These are phyloP conservation scores for Drosophila kuntzei DNA, from an alignment of 2,888 invertebrate genomes.

Conservation along the genomic window DNA sequence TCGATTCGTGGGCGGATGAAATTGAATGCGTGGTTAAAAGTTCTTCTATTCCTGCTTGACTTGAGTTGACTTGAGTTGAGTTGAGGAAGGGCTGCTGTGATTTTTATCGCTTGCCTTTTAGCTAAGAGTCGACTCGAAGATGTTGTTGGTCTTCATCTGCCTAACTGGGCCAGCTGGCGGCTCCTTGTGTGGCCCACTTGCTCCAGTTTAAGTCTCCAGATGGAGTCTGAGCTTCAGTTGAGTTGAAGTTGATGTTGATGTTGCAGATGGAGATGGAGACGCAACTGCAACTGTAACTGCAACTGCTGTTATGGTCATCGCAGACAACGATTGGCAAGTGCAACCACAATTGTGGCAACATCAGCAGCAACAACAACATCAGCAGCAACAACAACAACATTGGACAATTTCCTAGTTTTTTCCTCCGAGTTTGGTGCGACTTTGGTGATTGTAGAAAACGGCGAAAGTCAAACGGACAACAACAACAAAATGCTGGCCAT, in stretches of 20 bases:
- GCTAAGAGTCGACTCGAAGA: neutral
- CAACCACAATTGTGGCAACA: constrained; percentile 29
- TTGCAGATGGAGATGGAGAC: constrained; percentile 17
- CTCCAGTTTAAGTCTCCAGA: constrained; percentile 47
- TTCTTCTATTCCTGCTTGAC: neutral
- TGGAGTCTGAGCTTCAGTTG: constrained; percentile 4
- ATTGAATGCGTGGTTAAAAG: constrained; percentile 68
- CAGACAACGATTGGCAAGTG: constrained; percentile 36
- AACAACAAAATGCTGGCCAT: constrained; percentile 58
- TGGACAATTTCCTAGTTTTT: constrained; percentile 69
- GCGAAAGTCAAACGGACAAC: constrained; percentile 62
- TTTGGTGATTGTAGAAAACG: constrained; percentile 57
- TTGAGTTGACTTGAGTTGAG: neutral
- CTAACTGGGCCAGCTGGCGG: constrained; percentile 42
- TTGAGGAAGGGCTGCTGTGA: constrained; percentile 56
- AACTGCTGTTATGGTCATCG: constrained; percentile 47
- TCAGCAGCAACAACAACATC: neutral
- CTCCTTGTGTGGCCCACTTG: constrained; percentile 54
- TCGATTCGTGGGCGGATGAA: constrained; percentile 70
- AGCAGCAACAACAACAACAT: constrained; percentile 31
- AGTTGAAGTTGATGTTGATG: constrained; percentile 9
- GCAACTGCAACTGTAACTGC: constrained; percentile 26
- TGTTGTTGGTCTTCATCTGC: constrained; percentile 12
- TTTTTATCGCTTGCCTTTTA: constrained; percentile 71
- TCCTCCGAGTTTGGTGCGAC: constrained; percentile 63